Evolutionary conservation across 2,113 vertebrate genomes (phyloP).

Genomic region (Syngnathus floridae): DNA sequence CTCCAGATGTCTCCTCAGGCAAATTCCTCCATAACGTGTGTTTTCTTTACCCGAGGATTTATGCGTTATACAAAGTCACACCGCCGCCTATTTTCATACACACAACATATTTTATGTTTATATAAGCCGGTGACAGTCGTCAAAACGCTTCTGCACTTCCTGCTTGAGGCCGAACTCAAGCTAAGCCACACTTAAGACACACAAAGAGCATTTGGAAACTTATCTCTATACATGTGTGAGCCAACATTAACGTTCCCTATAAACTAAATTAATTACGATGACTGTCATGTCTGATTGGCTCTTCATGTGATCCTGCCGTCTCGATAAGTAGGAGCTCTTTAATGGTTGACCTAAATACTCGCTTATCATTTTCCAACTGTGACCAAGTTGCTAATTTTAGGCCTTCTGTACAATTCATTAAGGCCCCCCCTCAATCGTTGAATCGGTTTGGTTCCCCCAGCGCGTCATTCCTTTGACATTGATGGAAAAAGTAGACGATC

Average conservation of each 20-base stretch:
- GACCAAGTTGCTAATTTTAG: conserved; percentile 45
- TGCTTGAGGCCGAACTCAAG: background rate
- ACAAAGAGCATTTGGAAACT: too few relatives aligned
- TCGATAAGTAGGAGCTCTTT: conserved; percentile 36
- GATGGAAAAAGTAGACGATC: background rate
- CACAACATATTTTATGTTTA: conserved; percentile 2
- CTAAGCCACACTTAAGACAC: background rate
- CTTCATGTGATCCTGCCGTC: conserved; percentile 24
- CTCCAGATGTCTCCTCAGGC: background rate
- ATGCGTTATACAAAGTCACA: conserved; percentile 7
- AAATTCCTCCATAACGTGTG: background rate
- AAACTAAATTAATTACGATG: conserved; percentile 24
- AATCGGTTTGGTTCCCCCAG: conserved; percentile 7
- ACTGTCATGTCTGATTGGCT: conserved; percentile 22
- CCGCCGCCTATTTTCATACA: conserved; percentile 1
- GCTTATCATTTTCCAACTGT: conserved; percentile 55
- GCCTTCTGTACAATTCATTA: conserved; percentile 34
- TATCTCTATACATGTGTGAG: background rate
- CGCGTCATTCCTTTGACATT: too few relatives aligned
- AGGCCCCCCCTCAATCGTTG: conserved; percentile 6
- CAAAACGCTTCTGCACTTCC: conserved; percentile 10
- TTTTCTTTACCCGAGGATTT: background rate
- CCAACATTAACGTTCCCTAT: background rate
- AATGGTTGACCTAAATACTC: conserved; percentile 60
- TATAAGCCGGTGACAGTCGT: background rate